Evolutionary conservation across 2,113 vertebrate genomes (phyloP).

Genomic region (Sturnira hondurensis): DNA sequence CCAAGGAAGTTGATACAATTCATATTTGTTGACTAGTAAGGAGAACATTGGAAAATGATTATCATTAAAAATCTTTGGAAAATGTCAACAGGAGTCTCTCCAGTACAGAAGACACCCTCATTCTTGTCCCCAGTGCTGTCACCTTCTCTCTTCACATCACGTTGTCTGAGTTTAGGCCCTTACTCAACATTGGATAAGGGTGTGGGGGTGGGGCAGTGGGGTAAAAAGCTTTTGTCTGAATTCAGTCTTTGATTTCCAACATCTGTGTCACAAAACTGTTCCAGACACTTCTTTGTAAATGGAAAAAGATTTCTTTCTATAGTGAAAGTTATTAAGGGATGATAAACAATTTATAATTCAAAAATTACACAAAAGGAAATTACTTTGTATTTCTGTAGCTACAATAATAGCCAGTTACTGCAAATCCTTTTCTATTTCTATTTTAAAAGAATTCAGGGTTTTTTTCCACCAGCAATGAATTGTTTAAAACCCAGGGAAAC

Average conservation of each 20-base stretch:
- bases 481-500: constrained; percentile 31
- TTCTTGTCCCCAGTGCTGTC: not conserved
- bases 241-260: not conserved
- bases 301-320: not conserved
- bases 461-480: not conserved
- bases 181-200: not conserved
- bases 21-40: constrained; percentile 17
- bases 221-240: not conserved
- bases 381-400: not conserved
- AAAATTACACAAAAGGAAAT: constrained; percentile 14
- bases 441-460: constrained; percentile 31
- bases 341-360: not conserved
- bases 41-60: constrained; percentile 42
- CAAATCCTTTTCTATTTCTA: not conserved
- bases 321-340: constrained; percentile 1
- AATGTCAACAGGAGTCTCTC: not conserved
- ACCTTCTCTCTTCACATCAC: not conserved
- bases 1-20: not conserved
- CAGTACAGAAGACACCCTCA: not conserved
- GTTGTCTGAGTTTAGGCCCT: not conserved
- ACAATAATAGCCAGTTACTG: not conserved
- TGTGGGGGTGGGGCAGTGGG: too few species aligned
- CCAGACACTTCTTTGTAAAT: not conserved
- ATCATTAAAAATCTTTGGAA: not conserved
- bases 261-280: not conserved